These are phyloP conservation scores for Drymodes brunneopygia DNA, from an alignment of 2,113 vertebrate species.

Conservation along the genomic window DNA sequence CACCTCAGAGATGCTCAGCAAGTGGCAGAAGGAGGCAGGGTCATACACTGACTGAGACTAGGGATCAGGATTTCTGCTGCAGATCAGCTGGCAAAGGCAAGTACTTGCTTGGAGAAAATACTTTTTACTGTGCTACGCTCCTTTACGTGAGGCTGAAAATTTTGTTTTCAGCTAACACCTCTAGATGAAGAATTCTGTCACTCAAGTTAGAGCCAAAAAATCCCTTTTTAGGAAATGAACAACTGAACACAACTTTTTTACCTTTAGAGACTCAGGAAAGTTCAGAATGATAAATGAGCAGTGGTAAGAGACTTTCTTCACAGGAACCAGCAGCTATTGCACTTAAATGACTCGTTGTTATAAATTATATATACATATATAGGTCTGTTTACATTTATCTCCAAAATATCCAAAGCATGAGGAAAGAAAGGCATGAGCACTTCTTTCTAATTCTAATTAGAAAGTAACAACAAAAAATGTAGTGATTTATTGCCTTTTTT, in stretches of 20 bases:
- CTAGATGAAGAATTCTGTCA: background rate
- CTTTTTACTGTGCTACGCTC: background rate
- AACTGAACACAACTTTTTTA: background rate
- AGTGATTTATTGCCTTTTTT: background rate
- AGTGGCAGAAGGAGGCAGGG: background rate
- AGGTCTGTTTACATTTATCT: background rate
- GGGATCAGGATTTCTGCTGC: background rate
- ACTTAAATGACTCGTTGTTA: background rate
- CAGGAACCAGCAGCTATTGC: background rate
- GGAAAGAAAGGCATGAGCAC: background rate
- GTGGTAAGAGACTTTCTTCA: background rate
- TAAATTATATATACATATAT: background rate
- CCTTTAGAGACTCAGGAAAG: background rate
- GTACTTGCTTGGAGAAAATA: background rate
- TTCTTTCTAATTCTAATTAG: background rate
- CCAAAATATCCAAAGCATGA: background rate
- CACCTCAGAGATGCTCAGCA: background rate
- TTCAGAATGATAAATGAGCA: background rate
- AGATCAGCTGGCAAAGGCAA: background rate
- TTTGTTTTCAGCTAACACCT: background rate
- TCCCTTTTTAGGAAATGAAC: background rate
- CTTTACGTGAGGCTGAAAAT: background rate
- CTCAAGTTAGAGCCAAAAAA: background rate
- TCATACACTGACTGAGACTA: background rate
- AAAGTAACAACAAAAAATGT: background rate